These are phyloP conservation scores for Seriola dumerili DNA, from an alignment of 2,113 vertebrate genomes.

Conservation along the genomic window DNA sequence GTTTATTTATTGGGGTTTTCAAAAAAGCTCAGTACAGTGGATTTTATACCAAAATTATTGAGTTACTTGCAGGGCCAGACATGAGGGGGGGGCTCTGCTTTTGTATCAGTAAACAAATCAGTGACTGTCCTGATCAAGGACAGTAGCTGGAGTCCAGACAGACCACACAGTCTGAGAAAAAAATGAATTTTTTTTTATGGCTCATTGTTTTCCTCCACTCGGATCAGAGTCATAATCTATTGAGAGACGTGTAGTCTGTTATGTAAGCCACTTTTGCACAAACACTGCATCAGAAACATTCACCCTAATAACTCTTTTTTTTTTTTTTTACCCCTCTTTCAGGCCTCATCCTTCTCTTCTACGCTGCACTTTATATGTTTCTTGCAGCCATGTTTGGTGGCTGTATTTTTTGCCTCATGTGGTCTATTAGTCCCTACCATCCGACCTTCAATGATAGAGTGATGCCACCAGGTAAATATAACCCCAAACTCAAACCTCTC, in stretches of 20 bases:
- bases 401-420: slow-evolving; percentile 92
- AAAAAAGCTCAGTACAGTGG: slow-evolving; percentile 31
- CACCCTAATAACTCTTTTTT: slow-evolving; percentile 2
- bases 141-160: slow-evolving; percentile 60
- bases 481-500: background rate
- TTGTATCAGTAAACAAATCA: slow-evolving; percentile 56
- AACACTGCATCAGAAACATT: background rate
- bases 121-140: slow-evolving; percentile 46
- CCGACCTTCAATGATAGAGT: slow-evolving; percentile 92
- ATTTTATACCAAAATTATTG: background rate
- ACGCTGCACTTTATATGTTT: slow-evolving; percentile 91
- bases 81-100: slow-evolving; percentile 14
- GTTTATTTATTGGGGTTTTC: slow-evolving; percentile 45
- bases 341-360: slow-evolving; percentile 95
- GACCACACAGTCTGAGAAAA: slow-evolving; percentile 23
- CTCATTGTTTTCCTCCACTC: slow-evolving; percentile 34
- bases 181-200: background rate
- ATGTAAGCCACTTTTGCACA: slow-evolving; percentile 29
- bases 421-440: slow-evolving; percentile 93
- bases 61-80: slow-evolving; percentile 35
- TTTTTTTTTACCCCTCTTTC: slow-evolving; percentile 36
- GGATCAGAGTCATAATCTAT: slow-evolving; percentile 9
- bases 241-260: slow-evolving; percentile 15
- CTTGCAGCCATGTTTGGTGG: slow-evolving; percentile 95
- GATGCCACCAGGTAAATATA: slow-evolving; percentile 91